Base-by-base conservation (phyloP, 2,113 vertebrate species). In the Deroptyus accipitrinus region DNA sequence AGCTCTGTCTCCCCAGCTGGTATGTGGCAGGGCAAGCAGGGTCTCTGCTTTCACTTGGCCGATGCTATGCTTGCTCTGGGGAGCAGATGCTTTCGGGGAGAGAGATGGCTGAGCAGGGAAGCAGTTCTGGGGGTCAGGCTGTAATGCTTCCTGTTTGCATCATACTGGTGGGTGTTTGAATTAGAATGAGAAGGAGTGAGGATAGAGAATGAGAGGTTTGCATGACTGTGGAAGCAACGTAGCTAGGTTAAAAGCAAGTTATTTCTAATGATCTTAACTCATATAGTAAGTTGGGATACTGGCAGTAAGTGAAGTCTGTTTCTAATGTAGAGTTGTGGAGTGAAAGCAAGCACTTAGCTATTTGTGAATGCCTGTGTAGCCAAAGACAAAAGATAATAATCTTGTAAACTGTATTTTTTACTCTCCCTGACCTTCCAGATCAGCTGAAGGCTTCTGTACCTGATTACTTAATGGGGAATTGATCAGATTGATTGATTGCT, bases 381-480 rank as follows among this genome's bases (percentile, higher is more conserved):
- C 81, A 41, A 51, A 90, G 66, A 89, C 69, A 61, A 41, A 88
- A 94, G n/a, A 33, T 49, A 75, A 91, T 46, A 19, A 54, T 90
- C 20, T 54, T 69, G 27, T 80, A n/a, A 81, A 67, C 72, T 86
- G 41, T 3, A 70, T 86, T 86, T 64, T 28, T 83, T 13, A 14
- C 20, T 86, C 46, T 88, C 16, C 8, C 24, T 80, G 63, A 70
- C 69, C 64, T 92, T 83, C 37, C 35, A 62, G 33, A 69, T 90
- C 63, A 28, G 23, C 28, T 88, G 59, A 70, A 46, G 49, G 15
- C 37, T 83, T 83, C 35, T 62, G 25, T 46, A 67, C 61, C n/a
- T 2, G 41, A 62, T 93, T 24, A 57, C 17, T 86, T 86, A 74
- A 37, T 80, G 55, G 70, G 35, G 49, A 94, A 62, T 88, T 88